phyloP scores from a whole-genome alignment of 2,888 invertebrate genomes.

The Ectropis crepuscularia region DNA sequence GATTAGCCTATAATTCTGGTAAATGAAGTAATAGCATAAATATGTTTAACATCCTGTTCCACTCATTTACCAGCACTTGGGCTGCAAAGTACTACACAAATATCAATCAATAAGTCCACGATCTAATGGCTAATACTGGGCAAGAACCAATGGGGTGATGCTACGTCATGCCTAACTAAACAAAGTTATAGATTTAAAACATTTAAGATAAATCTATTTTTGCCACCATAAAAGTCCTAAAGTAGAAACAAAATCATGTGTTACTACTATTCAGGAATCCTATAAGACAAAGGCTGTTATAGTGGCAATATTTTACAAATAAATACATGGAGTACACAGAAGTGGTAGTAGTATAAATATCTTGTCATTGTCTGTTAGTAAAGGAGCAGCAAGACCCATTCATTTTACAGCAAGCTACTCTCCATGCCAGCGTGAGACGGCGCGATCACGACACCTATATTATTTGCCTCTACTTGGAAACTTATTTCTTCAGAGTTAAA shows the following conservation, averaged over 20 bases:
- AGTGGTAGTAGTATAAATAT: background rate
- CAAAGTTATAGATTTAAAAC: constrained; percentile 1
- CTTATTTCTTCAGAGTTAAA: background rate
- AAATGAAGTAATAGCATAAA: too few species aligned
- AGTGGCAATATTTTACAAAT: background rate
- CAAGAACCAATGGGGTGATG: constrained; percentile 14
- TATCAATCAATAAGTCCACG: background rate
- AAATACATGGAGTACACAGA: constrained; percentile 1
- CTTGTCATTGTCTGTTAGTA: constrained; percentile 17
- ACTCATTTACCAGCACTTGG: constrained; percentile 18
- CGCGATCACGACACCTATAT: constrained; percentile 12
- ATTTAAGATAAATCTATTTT: background rate
- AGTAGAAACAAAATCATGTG: background rate
- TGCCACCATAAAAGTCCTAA: constrained; percentile 25
- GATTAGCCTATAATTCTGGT: too few species aligned
- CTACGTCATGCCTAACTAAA: constrained; percentile 24
- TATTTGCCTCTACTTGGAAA: background rate
- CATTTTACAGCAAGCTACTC: constrained; percentile 21
- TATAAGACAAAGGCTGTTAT: constrained; percentile 6
- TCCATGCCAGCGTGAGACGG: constrained; percentile 24
- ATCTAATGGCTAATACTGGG: constrained; percentile 10
- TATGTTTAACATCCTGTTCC: background rate
- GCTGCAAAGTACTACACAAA: constrained; percentile 3
- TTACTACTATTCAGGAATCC: background rate
- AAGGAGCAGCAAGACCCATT: constrained; percentile 22